Base-by-base conservation (phyloP, 2,888 invertebrate genomes). In the Limulus polyphemus region DNA sequence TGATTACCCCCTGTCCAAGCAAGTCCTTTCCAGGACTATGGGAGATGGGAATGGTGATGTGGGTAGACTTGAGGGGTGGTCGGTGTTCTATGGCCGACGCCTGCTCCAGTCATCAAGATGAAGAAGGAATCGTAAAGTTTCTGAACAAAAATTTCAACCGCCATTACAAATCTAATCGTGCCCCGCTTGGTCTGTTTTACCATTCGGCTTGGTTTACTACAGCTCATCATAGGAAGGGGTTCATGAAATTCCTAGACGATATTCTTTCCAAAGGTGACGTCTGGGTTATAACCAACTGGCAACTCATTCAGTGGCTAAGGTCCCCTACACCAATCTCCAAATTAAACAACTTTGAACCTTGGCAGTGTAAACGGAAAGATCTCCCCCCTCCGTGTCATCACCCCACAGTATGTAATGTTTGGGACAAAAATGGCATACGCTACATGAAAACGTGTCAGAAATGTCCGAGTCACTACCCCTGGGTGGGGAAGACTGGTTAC, bases 151-250 rank as follows among this genome's bases (percentile, higher is more conserved):
- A 94, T 78, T 94, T 94, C 73, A 90, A 92, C 74, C 83, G 93
- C 71, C 93, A 93, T 79, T 94, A 93, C 75, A 89, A 90, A 48
- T 88, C 90, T 49, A 94, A 92, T 81, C 86, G 92, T 75, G 90
- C 92, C 68, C 92, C 92, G 55, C 92, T 93, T 73, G 92, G 92
- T 65, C 79, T 93, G 57, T 93, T 87, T 80, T 93, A 93, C 75
- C 93, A 94, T 76, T 91, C 92, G 1, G 92, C 92, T 1, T 93
- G 92, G 92, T 93, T 93, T 78, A 92, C 92, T 0, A 92, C 92
- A 72, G 87, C 90, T 0, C 92, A 93, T 74, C 92, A 93, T 79
- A 90, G 92, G 75, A 90, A 88, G 78, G 93, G 92, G 47, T 94
- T 93, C 78, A 89, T 92, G 72, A 87, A 87, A 75, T 93, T 94